Evolutionary conservation across 2,113 vertebrate genomes (phyloP).

Genomic region (Rousettus leschenaultii): DNA sequence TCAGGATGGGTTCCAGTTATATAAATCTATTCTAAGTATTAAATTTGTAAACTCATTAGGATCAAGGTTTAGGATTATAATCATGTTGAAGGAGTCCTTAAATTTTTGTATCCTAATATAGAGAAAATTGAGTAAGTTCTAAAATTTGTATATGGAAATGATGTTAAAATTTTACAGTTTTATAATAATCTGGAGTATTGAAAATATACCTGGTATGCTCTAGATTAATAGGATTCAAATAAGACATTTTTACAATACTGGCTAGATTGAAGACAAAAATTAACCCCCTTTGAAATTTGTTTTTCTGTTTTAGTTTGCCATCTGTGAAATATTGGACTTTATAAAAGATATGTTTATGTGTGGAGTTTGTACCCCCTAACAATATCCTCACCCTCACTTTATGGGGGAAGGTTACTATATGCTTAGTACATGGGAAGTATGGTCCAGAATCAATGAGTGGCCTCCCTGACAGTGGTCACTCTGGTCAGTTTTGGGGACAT

Average conservation of each 20-base stretch:
- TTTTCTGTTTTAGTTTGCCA: background rate
- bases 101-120: background rate
- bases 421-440: background rate
- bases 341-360: background rate
- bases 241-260: background rate
- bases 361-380: background rate
- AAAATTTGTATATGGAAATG: background rate
- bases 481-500: background rate
- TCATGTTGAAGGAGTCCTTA: background rate
- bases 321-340: background rate
- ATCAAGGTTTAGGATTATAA: background rate
- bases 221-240: background rate
- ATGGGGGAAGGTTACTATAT: background rate
- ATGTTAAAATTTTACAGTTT: background rate
- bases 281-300: background rate
- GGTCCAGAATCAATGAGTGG: background rate
- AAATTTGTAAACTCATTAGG: background rate
- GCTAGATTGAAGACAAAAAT: background rate
- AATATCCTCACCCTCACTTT: background rate
- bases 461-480: background rate
- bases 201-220: background rate
- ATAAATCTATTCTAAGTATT: background rate
- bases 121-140: constrained; percentile 24
- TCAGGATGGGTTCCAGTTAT: background rate
- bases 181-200: background rate